phyloP scores from a whole-genome alignment of 2,888 invertebrate species.

The Tuta absoluta region DNA sequence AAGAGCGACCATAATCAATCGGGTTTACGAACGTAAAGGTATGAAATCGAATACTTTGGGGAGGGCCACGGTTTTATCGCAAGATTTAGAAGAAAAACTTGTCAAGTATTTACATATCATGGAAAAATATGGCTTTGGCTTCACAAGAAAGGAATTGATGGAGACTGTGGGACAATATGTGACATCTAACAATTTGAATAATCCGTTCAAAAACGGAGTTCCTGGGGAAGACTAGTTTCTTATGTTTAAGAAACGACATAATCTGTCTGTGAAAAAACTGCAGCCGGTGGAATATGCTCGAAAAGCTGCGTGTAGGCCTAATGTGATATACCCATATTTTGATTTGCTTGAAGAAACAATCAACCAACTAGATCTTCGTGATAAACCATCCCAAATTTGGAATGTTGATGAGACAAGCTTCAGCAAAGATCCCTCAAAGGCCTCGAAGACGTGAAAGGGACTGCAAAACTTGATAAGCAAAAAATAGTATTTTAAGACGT shows the following conservation, averaged over 20 bases:
- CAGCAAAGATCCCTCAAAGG: slow-evolving; percentile 16
- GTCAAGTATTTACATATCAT: slow-evolving; percentile 11
- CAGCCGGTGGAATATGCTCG: slow-evolving; percentile 43
- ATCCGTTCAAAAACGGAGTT: slow-evolving; percentile 43
- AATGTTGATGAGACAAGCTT: slow-evolving; percentile 19
- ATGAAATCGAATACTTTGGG: slow-evolving; percentile 23
- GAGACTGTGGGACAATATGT: slow-evolving; percentile 43
- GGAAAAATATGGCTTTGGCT: slow-evolving; percentile 40
- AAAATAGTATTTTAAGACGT: too few species aligned
- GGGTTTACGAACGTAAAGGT: slow-evolving; percentile 13
- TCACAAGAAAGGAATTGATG: slow-evolving; percentile 44
- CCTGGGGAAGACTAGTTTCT: slow-evolving; percentile 45
- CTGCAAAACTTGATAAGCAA: too few species aligned
- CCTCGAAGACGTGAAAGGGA: too few species aligned
- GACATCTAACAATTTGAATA: slow-evolving; percentile 38
- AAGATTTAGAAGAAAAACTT: slow-evolving; percentile 7
- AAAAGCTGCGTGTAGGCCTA: slow-evolving; percentile 13
- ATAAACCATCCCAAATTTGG: slow-evolving; percentile 15
- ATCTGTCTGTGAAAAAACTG: slow-evolving; percentile 51
- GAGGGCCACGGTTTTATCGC: slow-evolving; percentile 12
- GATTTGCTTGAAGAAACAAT: slow-evolving; percentile 19
- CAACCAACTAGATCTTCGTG: slow-evolving; percentile 33
- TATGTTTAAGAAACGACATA: slow-evolving; percentile 41
- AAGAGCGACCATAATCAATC: slow-evolving; percentile 30
- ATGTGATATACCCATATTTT: slow-evolving; percentile 18